Base-by-base conservation (phyloP, 2,797 vertebrate genomes). In the Anolis apletophallus region DNA sequence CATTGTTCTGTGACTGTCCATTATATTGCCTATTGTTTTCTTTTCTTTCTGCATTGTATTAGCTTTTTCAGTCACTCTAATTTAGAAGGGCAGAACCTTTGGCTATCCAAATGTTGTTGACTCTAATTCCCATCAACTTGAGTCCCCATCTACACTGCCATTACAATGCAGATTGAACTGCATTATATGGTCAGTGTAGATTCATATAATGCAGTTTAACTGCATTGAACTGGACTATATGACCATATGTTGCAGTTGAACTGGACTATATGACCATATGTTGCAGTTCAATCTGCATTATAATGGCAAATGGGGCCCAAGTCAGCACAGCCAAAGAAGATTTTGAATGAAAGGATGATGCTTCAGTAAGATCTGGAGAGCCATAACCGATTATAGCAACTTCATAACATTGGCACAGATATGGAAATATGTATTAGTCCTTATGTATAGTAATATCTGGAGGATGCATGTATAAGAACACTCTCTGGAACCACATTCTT, bases 11-110 rank as follows among this genome's bases (percentile, higher is more conserved):
- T 61, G 6, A 61, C 59, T 32, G 29, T 90, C 89, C 59, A 82
- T 93, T 91, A 90, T 59, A 89, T 82, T 80, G 9, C 54, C 52
- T 46, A 14, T 74, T 14, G 26, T 19, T 21, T 80, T 74, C 23
- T n/a, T 10, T 57, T 74, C 34, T 54, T 59, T 80, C 34, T 71
- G 52, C 17, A n/a, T 23, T 81, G 29, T 26, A 55, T 19, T 76
- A 11, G 9, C 2, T 73, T 86, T 78, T 40, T 16, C 32, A 67
- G 68, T 74, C 78, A 34, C 14, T 78, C 32, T 16, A 36, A 26
- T 69, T 36, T 14, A 55, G n/a, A 3, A 82, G 13, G 14, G 14
- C 21, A 32, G 32, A 57, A 57, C 50, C 12, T 26, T 68, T 54
- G 21, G 67, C 52, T 12, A n/a, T 72, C 1, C 32, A 29, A 13